Evolutionary conservation across 2,113 vertebrate genomes (phyloP).

Genomic region (Sinocyclocheilus grahami): DNA sequence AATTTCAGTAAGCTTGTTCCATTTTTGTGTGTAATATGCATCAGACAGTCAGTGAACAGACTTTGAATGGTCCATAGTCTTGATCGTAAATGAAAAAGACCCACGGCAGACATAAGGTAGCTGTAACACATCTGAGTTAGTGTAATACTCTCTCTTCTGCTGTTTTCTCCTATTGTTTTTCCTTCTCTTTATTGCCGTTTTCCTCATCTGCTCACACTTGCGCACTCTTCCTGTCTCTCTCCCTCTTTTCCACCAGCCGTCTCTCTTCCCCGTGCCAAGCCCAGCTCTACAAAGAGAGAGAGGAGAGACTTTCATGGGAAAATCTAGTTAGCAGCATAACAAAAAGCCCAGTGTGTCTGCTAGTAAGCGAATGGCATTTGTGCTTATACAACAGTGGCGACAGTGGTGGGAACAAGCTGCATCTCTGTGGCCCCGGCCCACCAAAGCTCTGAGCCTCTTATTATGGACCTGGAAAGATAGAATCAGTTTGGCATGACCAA

Average conservation of each 20-base stretch:
- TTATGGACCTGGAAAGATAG: slow-evolving; percentile 62
- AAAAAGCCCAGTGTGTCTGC: slow-evolving; percentile 63
- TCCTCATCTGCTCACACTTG: slow-evolving; percentile 34
- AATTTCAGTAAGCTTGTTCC: neutral
- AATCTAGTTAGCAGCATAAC: slow-evolving; percentile 62
- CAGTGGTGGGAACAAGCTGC: slow-evolving; percentile 40
- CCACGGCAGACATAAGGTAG: neutral
- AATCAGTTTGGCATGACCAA: slow-evolving; percentile 79
- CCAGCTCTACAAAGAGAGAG: slow-evolving; percentile 35
- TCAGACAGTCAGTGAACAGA: neutral
- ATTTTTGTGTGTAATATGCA: neutral
- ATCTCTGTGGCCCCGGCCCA: slow-evolving; percentile 13
- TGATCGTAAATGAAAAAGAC: neutral
- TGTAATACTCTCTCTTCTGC: slow-evolving; percentile 7
- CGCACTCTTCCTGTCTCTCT: slow-evolving; percentile 31
- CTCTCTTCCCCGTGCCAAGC: slow-evolving; percentile 46
- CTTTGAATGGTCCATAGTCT: neutral
- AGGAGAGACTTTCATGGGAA: slow-evolving; percentile 54
- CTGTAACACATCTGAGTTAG: neutral
- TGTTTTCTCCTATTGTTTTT: slow-evolving; percentile 18
- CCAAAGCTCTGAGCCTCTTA: slow-evolving; percentile 16
- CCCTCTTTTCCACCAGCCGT: neutral
- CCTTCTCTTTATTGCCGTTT: neutral
- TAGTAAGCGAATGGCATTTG: slow-evolving; percentile 69
- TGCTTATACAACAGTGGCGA: slow-evolving; percentile 71